Evolutionary conservation across 2,113 vertebrate species (phyloP).

Genomic region (Heloderma charlesbogerti): DNA sequence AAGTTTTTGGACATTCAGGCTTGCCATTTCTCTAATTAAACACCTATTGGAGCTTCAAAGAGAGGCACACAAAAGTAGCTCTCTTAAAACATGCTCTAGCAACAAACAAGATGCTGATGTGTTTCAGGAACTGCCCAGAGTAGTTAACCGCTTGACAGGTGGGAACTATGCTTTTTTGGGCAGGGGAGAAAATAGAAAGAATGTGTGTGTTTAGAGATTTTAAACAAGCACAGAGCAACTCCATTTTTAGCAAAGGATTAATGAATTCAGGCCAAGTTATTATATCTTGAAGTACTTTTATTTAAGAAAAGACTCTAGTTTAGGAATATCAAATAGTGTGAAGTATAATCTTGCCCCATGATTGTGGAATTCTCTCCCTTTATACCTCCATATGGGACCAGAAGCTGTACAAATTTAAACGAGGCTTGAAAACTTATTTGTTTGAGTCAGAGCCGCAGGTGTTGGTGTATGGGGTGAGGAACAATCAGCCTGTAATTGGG

Average conservation of each 20-base stretch:
- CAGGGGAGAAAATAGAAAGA: neutral
- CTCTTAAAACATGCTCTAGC: neutral
- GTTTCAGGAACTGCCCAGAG: neutral
- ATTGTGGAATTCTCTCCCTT: too few relatives aligned
- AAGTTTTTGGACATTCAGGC: too few relatives aligned
- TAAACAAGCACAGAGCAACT: neutral
- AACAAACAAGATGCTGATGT: neutral
- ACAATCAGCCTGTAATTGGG: too few relatives aligned
- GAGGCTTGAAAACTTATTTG: too few relatives aligned
- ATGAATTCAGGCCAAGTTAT: neutral
- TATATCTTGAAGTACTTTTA: neutral
- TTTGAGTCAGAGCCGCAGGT: too few relatives aligned
- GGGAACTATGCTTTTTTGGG: too few relatives aligned
- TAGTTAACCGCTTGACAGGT: neutral
- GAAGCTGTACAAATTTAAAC: too few relatives aligned
- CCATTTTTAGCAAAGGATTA: neutral
- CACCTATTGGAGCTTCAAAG: neutral
- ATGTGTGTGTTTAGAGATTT: neutral
- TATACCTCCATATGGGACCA: too few relatives aligned
- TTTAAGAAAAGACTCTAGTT: neutral
- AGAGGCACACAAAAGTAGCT: neutral
- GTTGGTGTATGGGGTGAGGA: too few relatives aligned
- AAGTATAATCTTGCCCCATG: neutral
- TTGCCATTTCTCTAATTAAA: neutral
- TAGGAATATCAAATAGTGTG: neutral